Conservation (phyloP, 1,140 invertebrate species). For the Drosophila pandora region DNA sequence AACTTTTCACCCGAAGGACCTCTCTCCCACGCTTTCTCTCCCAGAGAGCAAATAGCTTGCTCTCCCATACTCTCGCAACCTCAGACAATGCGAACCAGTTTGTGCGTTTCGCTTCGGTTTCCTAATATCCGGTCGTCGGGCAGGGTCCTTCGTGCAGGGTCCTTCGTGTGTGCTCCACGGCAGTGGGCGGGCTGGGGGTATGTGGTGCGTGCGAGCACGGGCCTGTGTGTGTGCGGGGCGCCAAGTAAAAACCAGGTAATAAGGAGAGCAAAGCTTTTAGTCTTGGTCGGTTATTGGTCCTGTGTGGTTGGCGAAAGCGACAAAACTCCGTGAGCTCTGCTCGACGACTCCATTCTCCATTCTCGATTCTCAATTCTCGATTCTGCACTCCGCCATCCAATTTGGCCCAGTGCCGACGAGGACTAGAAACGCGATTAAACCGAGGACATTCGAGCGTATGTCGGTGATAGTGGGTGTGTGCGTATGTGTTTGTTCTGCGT, state of each 20-base stretch:
- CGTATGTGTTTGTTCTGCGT: conserved; percentile 9
- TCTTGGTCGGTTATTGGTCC: conserved; percentile 81
- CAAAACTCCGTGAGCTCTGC: conserved; percentile 53
- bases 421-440: conserved; percentile 42
- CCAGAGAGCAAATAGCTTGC: not conserved
- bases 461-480: conserved; percentile 5
- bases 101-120: conserved; percentile 51
- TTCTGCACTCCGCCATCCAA: conserved; percentile 2
- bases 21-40: conserved; percentile 3
- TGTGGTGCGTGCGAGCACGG: not conserved
- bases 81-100: conserved; percentile 71
- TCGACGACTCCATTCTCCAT: conserved; percentile 16
- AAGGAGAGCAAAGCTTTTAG: conserved; percentile 81
- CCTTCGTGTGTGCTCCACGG: conserved; percentile 5
- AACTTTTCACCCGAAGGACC: conserved; percentile 1
- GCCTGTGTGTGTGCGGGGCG: conserved; percentile 22
- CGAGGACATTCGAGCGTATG: conserved; percentile 42
- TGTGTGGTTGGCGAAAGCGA: conserved; percentile 71
- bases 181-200: not conserved
- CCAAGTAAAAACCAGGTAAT: conserved; percentile 78
- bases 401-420: conserved; percentile 37
- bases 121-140: conserved; percentile 64
- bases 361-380: conserved; percentile 16
- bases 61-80: conserved; percentile 35
- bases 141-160: conserved; percentile 18